A percentile compares a stretch with the other conserved stretches of the same genome.
Conservation (phyloP, 2,888 invertebrate species). For the Petrolisthes cinctipes region DNA sequence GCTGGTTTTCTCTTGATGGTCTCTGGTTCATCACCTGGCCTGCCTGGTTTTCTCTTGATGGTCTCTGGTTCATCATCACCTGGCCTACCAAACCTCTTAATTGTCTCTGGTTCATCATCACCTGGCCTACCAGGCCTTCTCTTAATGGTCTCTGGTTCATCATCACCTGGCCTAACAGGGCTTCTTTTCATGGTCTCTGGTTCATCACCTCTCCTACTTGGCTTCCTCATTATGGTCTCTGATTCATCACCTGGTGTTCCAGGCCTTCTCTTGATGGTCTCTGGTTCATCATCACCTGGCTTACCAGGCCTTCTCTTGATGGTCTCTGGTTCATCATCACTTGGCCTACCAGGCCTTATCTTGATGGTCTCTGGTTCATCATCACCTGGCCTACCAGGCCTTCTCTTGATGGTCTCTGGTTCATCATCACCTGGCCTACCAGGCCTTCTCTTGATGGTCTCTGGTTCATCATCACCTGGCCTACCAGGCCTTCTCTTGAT, state of each 20-base stretch:
- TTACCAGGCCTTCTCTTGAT: conserved; percentile 14
- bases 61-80: background rate
- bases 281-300: conserved; percentile 27
- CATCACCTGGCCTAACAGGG: conserved; percentile 5
- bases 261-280: conserved; percentile 23
- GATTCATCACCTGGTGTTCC: conserved; percentile 34
- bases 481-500: conserved; percentile 23
- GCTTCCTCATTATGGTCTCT: background rate
- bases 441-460: conserved; percentile 20
- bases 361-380: conserved; percentile 31
- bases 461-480: conserved; percentile 39
- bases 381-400: conserved; percentile 31
- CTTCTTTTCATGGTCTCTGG: conserved; percentile 8
- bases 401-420: conserved; percentile 26
- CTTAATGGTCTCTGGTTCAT: conserved; percentile 20
- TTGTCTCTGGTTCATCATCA: conserved; percentile 18
- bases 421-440: conserved; percentile 42
- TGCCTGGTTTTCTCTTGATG: conserved; percentile 16
- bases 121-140: conserved; percentile 17
- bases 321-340: conserved; percentile 26
- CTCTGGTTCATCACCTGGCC: conserved; percentile 19
- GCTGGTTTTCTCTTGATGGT: conserved; percentile 30
- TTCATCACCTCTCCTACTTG: background rate
- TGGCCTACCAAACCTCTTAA: background rate
- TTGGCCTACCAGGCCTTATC: conserved; percentile 19